Evolutionary conservation across 2,888 invertebrate species (phyloP), one percentile per base, ranked within the genome.

Genomic region (Calliopum simillimum): DNA sequence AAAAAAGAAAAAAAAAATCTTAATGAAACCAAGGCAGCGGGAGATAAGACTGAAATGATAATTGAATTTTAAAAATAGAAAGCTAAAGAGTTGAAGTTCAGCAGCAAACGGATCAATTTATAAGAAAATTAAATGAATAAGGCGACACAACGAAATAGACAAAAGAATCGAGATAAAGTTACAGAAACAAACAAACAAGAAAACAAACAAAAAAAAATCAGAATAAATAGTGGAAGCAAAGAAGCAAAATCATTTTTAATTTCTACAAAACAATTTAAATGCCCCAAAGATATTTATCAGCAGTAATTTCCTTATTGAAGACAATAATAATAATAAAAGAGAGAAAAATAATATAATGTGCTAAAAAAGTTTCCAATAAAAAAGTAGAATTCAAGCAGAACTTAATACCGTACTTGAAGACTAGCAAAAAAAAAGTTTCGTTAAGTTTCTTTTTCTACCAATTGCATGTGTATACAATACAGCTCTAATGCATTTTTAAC

Each of bases 11-110:
- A 33, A 33, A 43, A 44, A n/a, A n/a, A n/a, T n/a, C n/a, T 12
- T n/a, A 53, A 23, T 11, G 53, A 53, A 53, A 23, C 21, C 53
- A 33, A 8, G 33, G 33, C 33, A 33, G 33, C 33, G 33, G 43
- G 19, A 16, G 59, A 59, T 59, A 59, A 59, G 12, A 43, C 6
- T 5, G n/a, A 8, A 13, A 19, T 43, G 59, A 59, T 59, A 43
- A 59, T 59, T 59, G 43, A 59, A 59, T 59, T 41, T 59, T n/a
- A 41, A 33, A 59, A 59, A 16, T 16, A 41, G 59, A 58, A 16
- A 58, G 58, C 53, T 14, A 53, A 33, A 33, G 8, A 33, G 53
- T 23, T 21, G 2, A 11, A 51, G n/a, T 51, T 21, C 13, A 14
- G 11, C 53, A 23, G 23, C 12, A 14, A 4, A 23, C 2, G 12